These are phyloP conservation scores for Acrobasis consociella DNA, from an alignment of 2,888 invertebrate species.

Conservation along the genomic window DNA sequence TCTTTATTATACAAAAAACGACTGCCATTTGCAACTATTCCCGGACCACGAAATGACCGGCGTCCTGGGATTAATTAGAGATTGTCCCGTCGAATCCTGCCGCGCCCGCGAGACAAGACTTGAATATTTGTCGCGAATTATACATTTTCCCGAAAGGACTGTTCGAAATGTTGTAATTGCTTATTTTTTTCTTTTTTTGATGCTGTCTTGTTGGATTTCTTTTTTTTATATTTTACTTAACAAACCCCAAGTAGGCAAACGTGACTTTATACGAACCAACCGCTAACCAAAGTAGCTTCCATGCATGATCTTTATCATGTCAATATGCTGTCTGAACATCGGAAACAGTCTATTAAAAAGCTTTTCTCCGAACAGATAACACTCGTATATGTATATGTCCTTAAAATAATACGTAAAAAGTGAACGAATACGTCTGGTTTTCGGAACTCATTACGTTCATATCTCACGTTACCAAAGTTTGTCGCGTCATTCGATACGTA, in stretches of 20 bases:
- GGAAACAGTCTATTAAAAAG: no score
- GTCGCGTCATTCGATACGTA: conserved; percentile 1
- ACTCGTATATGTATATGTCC: not conserved
- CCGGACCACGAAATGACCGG: conserved; percentile 5
- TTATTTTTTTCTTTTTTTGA: not conserved
- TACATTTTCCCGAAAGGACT: conserved; percentile 8
- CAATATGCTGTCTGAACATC: no score
- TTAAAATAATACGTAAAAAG: not conserved
- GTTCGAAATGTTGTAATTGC: not conserved
- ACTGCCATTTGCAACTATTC: conserved; percentile 16
- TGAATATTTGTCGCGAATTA: conserved; percentile 12
- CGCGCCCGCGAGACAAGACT: conserved; percentile 5
- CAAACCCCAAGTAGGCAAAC: no score
- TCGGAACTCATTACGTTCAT: not conserved
- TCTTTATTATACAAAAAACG: conserved; percentile 10
- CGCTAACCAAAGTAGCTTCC: no score
- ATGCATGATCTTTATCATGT: no score
- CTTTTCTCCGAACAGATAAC: no score
- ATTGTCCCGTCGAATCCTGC: conserved; percentile 8
- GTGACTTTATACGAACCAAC: no score
- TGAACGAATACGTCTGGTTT: not conserved
- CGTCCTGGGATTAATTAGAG: conserved; percentile 18
- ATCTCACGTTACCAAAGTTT: conserved; percentile 11
- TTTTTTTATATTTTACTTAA: no score
- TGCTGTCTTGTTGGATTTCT: no score